Base-by-base conservation (phyloP, 2,888 invertebrate genomes). In the Ligdia adustata region DNA sequence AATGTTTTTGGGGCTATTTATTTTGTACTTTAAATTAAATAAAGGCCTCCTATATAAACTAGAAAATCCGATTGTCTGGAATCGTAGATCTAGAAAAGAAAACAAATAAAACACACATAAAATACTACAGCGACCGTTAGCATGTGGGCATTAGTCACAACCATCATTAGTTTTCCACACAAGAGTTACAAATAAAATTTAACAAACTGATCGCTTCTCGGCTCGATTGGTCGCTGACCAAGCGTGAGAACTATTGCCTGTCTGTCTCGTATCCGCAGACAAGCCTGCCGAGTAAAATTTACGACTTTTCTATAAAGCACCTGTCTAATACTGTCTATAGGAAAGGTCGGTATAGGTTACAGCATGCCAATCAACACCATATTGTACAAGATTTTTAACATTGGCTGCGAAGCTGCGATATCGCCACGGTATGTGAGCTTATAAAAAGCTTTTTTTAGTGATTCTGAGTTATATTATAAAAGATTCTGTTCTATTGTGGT, bases 291-390 rank as follows among this genome's bases (percentile, higher is more conserved):
- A 60, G 52, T 45, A 50, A 59, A 57, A 69, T 71, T 69, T 64
- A 76, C 73, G 69, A 63, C 44, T 72, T 74, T 70, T 62, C 63
- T 67, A 75, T 69, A 56, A 62, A 60, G 59, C 66, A 67, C 62
- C 62, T 64, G 64, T 51, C 64, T 44, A 15, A 48, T 35, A 26
- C 20, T 9, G 32, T 43, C 48, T 38, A 34, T 43, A 24, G 46
- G 33, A 57, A 45, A 66, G 72, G 69, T 73, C 69, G 51, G 28
- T 43, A 34, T 9, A 55, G 72, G 75, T 74, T 73, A 74, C 54
- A 35, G 47, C 54, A 60, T 69, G 71, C 63, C 75, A 61, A 63
- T 79, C 69, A 74, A n/a, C 20, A 64, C 52, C 46, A 57, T 57
- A 64, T 62, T 56, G 66, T 60, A 47, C 7, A 52, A 52, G n/a